Conservation (phyloP, 2,797 vertebrate genomes). For the Holocentrus rufus region DNA sequence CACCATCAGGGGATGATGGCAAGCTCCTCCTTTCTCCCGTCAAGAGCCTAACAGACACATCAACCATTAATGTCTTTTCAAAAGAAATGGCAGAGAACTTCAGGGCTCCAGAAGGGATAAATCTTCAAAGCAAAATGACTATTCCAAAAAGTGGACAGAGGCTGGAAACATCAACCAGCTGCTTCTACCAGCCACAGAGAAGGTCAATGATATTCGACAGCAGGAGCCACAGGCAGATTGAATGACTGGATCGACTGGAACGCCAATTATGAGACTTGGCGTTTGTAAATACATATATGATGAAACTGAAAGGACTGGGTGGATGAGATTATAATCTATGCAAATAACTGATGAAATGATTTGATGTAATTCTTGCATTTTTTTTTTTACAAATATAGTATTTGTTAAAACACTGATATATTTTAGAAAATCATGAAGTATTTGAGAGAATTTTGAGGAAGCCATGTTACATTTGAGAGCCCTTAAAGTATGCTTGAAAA, state of each 20-base stretch:
- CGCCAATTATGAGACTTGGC: not conserved
- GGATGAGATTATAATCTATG: not conserved
- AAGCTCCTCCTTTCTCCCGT: slow-evolving; percentile 89
- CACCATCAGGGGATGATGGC: slow-evolving; percentile 85
- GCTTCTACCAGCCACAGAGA: slow-evolving; percentile 98
- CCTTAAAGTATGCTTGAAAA: not conserved
- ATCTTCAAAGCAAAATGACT: slow-evolving; percentile 94
- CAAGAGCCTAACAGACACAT: slow-evolving; percentile 85
- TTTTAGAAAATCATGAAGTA: not conserved
- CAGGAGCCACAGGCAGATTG: slow-evolving; percentile 93
- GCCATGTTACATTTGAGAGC: not conserved
- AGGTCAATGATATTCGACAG: slow-evolving; percentile 97
- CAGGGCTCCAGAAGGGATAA: slow-evolving; percentile 85
- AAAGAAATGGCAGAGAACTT: slow-evolving; percentile 85
- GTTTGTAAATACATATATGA: slow-evolving; percentile 50
- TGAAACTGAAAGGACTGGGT: slow-evolving; percentile 18
- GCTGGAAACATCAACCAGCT: slow-evolving; percentile 97
- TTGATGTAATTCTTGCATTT: not conserved
- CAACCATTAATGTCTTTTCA: slow-evolving; percentile 80
- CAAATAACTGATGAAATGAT: not conserved
- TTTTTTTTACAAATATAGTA: not conserved
- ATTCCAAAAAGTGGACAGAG: slow-evolving; percentile 98
- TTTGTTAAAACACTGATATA: not conserved
- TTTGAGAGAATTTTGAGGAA: not conserved
- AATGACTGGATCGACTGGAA: slow-evolving; percentile 75